Evolutionary conservation across 2,113 vertebrate genomes (phyloP), one percentile per base, ranked within the genome.

Genomic region (Oreochromis spilurus): DNA sequence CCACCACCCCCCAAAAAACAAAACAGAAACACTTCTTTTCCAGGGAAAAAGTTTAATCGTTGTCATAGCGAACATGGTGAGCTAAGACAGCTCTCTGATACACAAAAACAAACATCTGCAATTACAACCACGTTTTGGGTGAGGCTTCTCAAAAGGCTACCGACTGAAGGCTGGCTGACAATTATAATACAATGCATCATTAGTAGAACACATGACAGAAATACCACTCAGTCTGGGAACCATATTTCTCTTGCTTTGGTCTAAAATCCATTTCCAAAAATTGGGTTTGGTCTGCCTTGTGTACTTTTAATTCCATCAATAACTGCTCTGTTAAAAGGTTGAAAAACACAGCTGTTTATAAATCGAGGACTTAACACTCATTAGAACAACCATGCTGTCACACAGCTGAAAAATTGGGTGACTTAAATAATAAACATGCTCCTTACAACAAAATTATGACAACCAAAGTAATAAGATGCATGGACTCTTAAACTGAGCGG

Each of bases 141-240:
- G 82, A 72, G 52, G 81, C 81, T 83, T 62, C 21, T 67, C 58
- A 53, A 85, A 77, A 88, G 24, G 34, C 70, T 70, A 81, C 55
- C 26, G 17, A 84, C 79, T 83, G 77, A 62, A 78, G n/a, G 36
- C 62, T 77, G 65, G 48, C 40, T 24, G 70, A 86, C 58, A 55
- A 92, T 90, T 60, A 91, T 65, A 70, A 81, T 85, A 91, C 78
- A 62, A 81, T 85, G 83, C 65, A 89, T 82, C 38, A n/a, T 75
- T 40, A 84, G 80, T 21, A 72, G 29, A 45, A 81, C 21, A 81
- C 29, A 34, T 19, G 6, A 58, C 17, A 80, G 72, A 77, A 88
- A 81, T 21, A 17, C 82, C 72, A 84, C 50, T 89, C 54, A 80
- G 79, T 79, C 38, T 40, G n/a, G 38, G 50, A 78, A 50, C 9